Evolutionary conservation across 2,888 invertebrate genomes (phyloP), one percentile per base, ranked within the genome.

Genomic region (Caenorhabditis sinica): DNA sequence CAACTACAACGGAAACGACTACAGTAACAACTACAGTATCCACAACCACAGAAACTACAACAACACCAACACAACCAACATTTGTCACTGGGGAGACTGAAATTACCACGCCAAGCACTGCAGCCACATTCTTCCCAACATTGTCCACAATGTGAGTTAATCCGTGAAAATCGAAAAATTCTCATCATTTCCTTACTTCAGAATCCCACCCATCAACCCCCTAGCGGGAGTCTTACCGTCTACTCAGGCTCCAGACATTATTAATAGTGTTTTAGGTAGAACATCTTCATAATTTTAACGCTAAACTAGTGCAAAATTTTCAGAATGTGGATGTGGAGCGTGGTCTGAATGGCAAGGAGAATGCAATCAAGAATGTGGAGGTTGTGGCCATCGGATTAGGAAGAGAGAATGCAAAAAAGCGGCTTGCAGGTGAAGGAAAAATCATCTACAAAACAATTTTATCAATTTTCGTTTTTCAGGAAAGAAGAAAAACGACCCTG

Each of bases 321-420:
- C 75, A 86, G 91, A 90, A 81, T 92, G 92, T 68, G 87, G 83
- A 0, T 93, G 93, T 75, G 83, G 85, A 8, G 68, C 73, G 6
- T 93, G 93, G 93, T 85, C 88, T 0, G 90, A 89, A 71, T 92
- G 91, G 91, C 69, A 81, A 51, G 90, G 88, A 6, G 74, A 81
- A 23, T 93, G 93, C 75, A 83, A 89, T 8, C 91, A 92, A 76
- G 82, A 89, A 73, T 93, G 93, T 83, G 93, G 93, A 43, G 93
- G 92, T 4, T 93, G 93, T 77, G 93, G 93, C 6, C 75, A 79
- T 66, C 76, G 88, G 15, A 82, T 58, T 23, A 79, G 92, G 56
- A 87, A 68, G 6, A 63, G 93, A 74, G 80, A 66, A 11, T 91
- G 92, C 51, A 76, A 87, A n/a, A 88, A 88, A 66, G 86, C 82